A percentile compares a stretch with the other conserved stretches of the same genome.
Evolutionary conservation across 2,113 vertebrate genomes (phyloP).

Genomic region (Myotis yumanensis): DNA sequence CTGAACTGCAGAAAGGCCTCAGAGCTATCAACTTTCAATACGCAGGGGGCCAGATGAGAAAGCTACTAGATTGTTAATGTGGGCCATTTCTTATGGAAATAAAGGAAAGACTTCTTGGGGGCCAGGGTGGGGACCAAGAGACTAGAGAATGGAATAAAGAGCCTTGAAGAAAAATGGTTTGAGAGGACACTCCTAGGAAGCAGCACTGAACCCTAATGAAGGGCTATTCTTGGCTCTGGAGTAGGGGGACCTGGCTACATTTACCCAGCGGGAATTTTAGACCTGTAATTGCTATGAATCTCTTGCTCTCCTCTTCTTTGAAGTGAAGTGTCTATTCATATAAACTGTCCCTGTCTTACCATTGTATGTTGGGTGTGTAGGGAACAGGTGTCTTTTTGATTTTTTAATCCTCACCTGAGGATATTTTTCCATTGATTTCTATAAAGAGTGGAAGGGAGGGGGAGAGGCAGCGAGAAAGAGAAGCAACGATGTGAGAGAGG

Average conservation of each 20-base stretch:
- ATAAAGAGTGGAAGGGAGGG: too few species aligned
- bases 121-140: neutral
- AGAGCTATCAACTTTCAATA: neutral
- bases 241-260: neutral
- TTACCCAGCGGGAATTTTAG: neutral
- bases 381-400: neutral
- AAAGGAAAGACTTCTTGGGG: neutral
- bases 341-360: neutral
- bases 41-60: neutral
- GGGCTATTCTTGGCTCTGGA: neutral
- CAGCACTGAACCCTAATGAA: neutral
- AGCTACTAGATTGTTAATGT: neutral
- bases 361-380: neutral
- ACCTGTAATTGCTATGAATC: neutral
- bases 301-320: neutral
- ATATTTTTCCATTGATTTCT: too few species aligned
- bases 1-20: neutral
- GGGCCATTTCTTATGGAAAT: neutral
- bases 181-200: neutral
- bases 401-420: too few species aligned
- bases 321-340: neutral
- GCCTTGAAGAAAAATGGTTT: neutral
- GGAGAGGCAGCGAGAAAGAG: too few species aligned
- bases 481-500: too few species aligned
- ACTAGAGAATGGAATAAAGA: neutral